These are phyloP conservation scores for Siniperca undulata DNA, from an alignment of 2,797 vertebrate genomes.

Conservation along the genomic window DNA sequence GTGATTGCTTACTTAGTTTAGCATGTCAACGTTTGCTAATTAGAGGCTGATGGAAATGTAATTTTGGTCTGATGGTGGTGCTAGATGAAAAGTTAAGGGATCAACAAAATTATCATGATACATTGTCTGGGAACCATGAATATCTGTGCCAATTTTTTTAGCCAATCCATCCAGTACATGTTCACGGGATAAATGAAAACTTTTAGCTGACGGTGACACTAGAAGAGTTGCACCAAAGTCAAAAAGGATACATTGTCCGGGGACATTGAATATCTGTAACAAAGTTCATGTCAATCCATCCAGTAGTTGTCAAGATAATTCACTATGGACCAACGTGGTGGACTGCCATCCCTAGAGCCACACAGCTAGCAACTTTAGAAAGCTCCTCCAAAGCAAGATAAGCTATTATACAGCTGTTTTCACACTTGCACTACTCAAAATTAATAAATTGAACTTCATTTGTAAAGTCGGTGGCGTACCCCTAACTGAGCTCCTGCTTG, in stretches of 20 bases:
- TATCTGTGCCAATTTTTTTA: neutral
- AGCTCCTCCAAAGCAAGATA: neutral
- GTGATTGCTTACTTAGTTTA: neutral
- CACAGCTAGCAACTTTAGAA: neutral
- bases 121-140: neutral
- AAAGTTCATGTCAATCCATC: neutral
- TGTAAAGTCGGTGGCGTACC: neutral
- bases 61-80: neutral
- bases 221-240: neutral
- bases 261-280: neutral
- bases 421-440: neutral
- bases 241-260: neutral
- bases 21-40: neutral
- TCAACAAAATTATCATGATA: neutral
- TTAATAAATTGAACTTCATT: neutral
- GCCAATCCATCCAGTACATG: neutral
- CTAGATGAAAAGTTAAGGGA: neutral
- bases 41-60: neutral
- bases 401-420: neutral
- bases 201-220: no score
- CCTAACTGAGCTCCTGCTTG: slow-evolving; percentile 27
- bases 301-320: slow-evolving; percentile 6
- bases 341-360: neutral
- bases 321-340: neutral
- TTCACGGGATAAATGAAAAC: neutral